These are phyloP conservation scores for Gnathochromis pfefferi DNA, from an alignment of 2,113 vertebrate genomes.

Conservation along the genomic window DNA sequence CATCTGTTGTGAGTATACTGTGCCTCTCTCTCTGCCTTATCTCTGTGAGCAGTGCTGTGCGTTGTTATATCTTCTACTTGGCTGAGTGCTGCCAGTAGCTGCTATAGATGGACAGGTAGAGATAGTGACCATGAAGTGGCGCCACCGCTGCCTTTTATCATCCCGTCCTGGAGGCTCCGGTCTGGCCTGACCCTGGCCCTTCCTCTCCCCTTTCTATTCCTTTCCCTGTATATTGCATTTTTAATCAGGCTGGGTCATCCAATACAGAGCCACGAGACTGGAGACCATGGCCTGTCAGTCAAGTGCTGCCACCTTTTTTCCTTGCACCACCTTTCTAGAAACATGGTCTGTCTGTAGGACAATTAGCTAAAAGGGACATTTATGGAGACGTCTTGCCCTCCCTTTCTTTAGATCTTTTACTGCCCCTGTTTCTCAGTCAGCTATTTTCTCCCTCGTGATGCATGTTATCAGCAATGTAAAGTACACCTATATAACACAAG, in stretches of 20 bases:
- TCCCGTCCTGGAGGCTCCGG: conserved; percentile 59
- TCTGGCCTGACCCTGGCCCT: conserved; percentile 62
- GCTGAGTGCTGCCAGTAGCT: conserved; percentile 62
- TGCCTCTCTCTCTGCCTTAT: conserved; percentile 37
- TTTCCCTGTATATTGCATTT: conserved; percentile 67
- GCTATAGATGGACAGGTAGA: conserved; percentile 76
- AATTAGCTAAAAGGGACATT: neutral
- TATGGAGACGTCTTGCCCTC: neutral
- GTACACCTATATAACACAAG: conserved; percentile 26
- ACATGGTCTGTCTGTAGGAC: neutral
- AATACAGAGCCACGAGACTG: conserved; percentile 59
- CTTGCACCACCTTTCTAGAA: neutral
- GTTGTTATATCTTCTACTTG: conserved; percentile 36
- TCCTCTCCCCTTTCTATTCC: conserved; percentile 51
- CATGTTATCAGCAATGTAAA: conserved; percentile 30
- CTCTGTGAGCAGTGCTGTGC: conserved; percentile 37
- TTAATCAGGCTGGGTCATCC: conserved; percentile 68
- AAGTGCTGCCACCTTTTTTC: conserved; percentile 14
- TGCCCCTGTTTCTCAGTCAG: neutral
- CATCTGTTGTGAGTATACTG: conserved; percentile 23
- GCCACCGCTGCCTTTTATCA: conserved; percentile 62
- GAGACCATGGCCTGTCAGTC: conserved; percentile 66
- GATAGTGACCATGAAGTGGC: conserved; percentile 70
- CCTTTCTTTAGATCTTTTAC: neutral
- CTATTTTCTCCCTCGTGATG: neutral